Percentiles rank a stretch among this genome's conserved stretches.
Evolutionary conservation across 2,888 invertebrate species (phyloP).

Genomic region (Trichacis sp.): DNA sequence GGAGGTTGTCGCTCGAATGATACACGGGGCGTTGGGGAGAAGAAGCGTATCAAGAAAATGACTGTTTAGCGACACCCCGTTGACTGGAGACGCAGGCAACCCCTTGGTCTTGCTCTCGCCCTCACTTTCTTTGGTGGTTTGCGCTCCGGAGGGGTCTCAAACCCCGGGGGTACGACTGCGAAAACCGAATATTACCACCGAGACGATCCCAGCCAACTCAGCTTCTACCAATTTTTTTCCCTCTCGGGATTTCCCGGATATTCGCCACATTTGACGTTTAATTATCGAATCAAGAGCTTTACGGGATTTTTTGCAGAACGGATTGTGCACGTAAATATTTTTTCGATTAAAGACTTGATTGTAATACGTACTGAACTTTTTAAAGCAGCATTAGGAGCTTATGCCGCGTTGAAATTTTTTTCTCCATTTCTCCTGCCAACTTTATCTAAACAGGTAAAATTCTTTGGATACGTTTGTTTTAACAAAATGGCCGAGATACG

Average conservation of each 20-base stretch:
- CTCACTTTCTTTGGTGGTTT: constrained; percentile 33
- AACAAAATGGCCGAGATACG: too few species aligned
- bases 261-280: neutral
- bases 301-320: too few species aligned
- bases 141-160: constrained; percentile 31
- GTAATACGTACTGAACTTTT: too few species aligned
- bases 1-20: too few species aligned
- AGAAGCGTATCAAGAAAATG: constrained; percentile 44
- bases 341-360: too few species aligned
- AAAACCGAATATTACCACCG: constrained; percentile 29
- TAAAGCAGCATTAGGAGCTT: too few species aligned
- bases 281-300: neutral
- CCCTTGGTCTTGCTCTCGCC: constrained; percentile 33
- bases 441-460: too few species aligned
- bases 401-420: too few species aligned
- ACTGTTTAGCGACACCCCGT: constrained; percentile 44
- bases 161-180: constrained; percentile 34
- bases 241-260: neutral
- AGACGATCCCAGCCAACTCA: too few species aligned
- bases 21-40: constrained; percentile 15
- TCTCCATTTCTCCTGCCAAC: too few species aligned
- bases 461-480: too few species aligned
- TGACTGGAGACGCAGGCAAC: constrained; percentile 27
- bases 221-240: constrained; percentile 4
- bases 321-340: too few species aligned